Conservation (phyloP, 30 jellyfish, hydroid and myxozoan genomes). For the Turritopsis rubra region DNA sequence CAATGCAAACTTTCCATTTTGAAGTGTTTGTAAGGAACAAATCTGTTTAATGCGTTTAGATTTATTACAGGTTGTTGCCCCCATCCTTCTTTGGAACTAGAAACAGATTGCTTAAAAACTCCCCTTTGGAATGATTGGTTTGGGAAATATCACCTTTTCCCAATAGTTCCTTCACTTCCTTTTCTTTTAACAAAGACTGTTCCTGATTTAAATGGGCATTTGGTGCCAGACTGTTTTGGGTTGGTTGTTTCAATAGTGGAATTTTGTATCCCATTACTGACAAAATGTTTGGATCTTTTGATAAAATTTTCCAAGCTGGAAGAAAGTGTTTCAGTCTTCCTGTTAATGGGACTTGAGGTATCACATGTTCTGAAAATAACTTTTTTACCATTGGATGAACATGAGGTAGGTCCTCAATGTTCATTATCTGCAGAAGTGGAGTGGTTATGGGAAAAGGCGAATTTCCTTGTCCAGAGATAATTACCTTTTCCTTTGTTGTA, state of each 20-base stretch:
- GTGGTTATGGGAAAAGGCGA: not conserved
- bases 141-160: not conserved
- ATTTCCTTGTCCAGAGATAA: not conserved
- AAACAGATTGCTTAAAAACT: not conserved
- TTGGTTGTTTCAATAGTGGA: not conserved
- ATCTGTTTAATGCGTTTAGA: not conserved
- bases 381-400: not conserved
- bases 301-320: not conserved
- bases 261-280: constrained; percentile 3
- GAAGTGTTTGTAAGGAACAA: constrained; percentile 10
- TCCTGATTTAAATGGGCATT: not conserved
- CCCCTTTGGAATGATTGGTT: not conserved
- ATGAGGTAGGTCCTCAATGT: not conserved
- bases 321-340: not conserved
- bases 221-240: not conserved
- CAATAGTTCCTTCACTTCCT: constrained; percentile 4
- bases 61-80: not conserved
- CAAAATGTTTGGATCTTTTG: not conserved
- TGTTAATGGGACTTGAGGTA: not conserved
- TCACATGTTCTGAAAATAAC: not conserved
- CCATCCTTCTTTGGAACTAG: constrained; percentile 5
- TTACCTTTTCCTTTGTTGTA: not conserved
- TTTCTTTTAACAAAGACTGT: not conserved
- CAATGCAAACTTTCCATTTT: constrained; percentile 10
- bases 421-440: not conserved